Evolutionary conservation across 2,113 vertebrate species (phyloP), one percentile per base, ranked within the genome.

Genomic region (Planiliza haematocheilus): DNA sequence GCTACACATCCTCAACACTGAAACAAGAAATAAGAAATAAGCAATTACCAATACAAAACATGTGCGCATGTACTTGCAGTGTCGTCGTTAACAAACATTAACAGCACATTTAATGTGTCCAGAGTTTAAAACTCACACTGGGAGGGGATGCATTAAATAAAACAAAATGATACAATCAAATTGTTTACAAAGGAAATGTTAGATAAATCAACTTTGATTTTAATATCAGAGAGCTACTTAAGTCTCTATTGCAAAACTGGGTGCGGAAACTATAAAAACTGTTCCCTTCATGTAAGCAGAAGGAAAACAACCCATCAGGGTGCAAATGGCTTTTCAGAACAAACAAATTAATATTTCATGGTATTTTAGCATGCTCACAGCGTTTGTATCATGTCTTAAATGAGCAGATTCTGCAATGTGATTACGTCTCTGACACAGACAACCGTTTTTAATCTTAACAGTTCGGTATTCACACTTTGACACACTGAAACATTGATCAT

Each of bases 341-440:
- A 75, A 73, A 72, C 61, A 63, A 52, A 79, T 81, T 18, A 52
- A 81, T 79, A 79, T 78, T 84, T 82, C 57, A 72, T 45, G 52
- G 71, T 73, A 77, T 74, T 69, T 60, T 74, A 36, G 67, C 36
- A 43, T 38, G 8, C 53, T 75, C 60, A 10, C 41, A 4, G 43
- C 57, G 49, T 56, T 61, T 55, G 14, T 57, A 58, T 46, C 12
- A 13, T 50, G 17, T 76, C 49, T 24, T 65, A 60, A 71, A 64
- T 67, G 11, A 43, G 43, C 52, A 66, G 39, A 34, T 20, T 30
- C 50, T 10, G 9, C 41, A 50, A 36, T 53, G 11, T 13, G 11
- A 46, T 11, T 74, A 41, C 7, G 5, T 39, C 14, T 76, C 58
- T n/a, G 42, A 17, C 18, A 16, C 8, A 18, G 7, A 16, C 13